A percentile compares a stretch with the other conserved stretches of the same genome.
These are phyloP conservation scores for Tauraco hartlaubi DNA, from an alignment of 2,797 vertebrate genomes.

Conservation along the genomic window DNA sequence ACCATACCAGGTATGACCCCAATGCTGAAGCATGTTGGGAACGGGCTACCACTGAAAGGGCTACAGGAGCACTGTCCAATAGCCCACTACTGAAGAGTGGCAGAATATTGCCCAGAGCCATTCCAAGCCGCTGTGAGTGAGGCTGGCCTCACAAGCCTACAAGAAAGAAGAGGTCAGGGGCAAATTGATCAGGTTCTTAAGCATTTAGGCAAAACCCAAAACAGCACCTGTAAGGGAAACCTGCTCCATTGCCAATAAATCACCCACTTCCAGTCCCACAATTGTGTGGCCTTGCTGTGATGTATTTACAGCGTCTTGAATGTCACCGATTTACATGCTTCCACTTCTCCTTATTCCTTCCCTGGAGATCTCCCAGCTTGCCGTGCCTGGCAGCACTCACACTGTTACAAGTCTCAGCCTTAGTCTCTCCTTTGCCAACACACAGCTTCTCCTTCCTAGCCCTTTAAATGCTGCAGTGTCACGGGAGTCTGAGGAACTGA, in stretches of 20 bases:
- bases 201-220: not conserved
- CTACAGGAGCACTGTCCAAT: not conserved
- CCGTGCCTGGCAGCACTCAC: not conserved
- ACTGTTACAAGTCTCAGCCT: not conserved
- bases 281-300: not conserved
- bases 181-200: not conserved
- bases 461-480: not conserved
- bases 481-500: not conserved
- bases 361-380: not conserved
- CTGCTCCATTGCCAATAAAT: not conserved
- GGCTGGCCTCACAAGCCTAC: rapidly evolving
- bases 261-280: not conserved
- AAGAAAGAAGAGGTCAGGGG: not conserved
- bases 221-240: not conserved
- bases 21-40: not conserved
- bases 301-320: not conserved
- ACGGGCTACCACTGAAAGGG: not conserved
- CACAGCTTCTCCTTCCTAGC: not conserved
- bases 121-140: not conserved
- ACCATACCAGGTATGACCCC: rapidly evolving
- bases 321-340: not conserved
- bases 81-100: not conserved
- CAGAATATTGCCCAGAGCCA: not conserved
- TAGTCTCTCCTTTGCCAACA: not conserved
- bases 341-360: not conserved